phyloP scores from a whole-genome alignment of 2,113 vertebrate species.

The Charadrius vociferus region DNA sequence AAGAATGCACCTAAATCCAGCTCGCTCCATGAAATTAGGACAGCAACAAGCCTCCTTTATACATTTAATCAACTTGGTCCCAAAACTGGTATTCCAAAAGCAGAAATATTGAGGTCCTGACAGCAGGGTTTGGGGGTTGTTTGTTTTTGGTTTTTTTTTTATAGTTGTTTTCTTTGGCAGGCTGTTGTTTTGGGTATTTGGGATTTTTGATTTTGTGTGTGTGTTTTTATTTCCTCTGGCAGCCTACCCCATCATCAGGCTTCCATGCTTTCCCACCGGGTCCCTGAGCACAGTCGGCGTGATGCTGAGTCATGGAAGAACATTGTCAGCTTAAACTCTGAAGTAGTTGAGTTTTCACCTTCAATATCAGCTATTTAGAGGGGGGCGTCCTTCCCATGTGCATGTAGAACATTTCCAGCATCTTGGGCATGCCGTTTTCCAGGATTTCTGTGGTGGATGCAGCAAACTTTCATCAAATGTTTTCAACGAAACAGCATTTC shows the following conservation, averaged over 20 bases:
- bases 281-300: neutral
- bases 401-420: accelerated
- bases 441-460: neutral
- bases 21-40: neutral
- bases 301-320: neutral
- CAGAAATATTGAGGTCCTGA: neutral
- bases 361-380: neutral
- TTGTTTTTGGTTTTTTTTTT: too few species aligned
- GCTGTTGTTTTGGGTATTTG: neutral
- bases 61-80: neutral
- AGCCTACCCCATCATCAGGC: neutral
- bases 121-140: neutral
- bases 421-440: neutral
- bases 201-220: neutral
- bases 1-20: accelerated
- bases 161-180: neutral
- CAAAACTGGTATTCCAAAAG: neutral
- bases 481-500: neutral
- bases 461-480: neutral
- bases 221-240: neutral
- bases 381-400: neutral
- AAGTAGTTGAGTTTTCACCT: neutral
- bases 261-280: neutral
- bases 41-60: neutral
- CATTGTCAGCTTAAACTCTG: neutral